phyloP scores from a whole-genome alignment of 2,113 vertebrate species.

The Ciconia stormi region DNA sequence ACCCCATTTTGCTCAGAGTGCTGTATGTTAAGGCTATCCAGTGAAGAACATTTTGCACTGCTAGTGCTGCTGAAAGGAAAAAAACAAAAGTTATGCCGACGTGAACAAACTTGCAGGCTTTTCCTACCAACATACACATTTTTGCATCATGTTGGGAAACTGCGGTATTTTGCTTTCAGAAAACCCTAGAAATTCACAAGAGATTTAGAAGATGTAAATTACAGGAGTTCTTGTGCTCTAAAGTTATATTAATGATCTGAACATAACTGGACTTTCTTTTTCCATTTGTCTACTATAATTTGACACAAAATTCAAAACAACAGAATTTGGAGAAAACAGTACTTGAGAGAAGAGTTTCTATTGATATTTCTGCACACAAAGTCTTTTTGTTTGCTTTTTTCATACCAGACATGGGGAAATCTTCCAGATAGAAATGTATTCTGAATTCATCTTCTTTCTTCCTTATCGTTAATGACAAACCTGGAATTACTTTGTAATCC shows the following conservation, averaged over 20 bases:
- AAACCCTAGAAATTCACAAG: background rate
- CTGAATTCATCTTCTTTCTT: background rate
- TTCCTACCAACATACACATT: background rate
- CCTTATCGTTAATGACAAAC: background rate
- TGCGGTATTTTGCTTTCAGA: background rate
- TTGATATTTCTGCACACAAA: background rate
- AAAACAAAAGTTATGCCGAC: background rate
- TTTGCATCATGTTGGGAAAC: background rate
- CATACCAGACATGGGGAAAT: accelerated
- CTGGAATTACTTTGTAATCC: background rate
- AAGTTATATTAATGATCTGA: background rate
- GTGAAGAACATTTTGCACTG: slow-evolving; percentile 75
- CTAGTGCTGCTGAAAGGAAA: slow-evolving; percentile 46
- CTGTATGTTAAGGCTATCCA: slow-evolving; percentile 74
- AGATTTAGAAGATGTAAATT: background rate
- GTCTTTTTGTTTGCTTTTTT: background rate
- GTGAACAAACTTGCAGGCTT: background rate
- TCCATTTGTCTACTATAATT: background rate
- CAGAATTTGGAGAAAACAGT: background rate
- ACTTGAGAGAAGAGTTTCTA: background rate
- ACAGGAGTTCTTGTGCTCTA: background rate
- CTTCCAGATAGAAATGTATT: background rate
- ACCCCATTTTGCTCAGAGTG: slow-evolving; percentile 82
- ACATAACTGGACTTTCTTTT: background rate
- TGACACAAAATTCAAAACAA: background rate